Conservation (phyloP, 2,888 invertebrate genomes). For the Epirrita christyi region DNA sequence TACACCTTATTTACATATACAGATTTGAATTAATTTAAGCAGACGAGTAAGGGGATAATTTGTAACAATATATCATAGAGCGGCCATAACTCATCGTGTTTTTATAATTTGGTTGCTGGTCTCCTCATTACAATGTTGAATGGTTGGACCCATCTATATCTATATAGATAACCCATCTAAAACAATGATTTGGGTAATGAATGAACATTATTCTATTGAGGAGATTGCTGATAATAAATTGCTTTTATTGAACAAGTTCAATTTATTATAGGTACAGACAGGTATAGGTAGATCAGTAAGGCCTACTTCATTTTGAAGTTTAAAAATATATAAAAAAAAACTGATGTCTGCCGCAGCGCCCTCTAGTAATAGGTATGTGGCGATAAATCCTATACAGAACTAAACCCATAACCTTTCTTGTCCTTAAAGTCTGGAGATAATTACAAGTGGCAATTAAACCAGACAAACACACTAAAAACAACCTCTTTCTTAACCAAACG, state of each 20-base stretch:
- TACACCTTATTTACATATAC: slow-evolving; percentile 76
- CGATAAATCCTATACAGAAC: no score
- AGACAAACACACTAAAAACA: no score
- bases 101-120: slow-evolving; percentile 40
- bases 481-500: no score
- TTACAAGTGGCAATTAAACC: no score
- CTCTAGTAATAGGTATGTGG: no score
- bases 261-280: no score
- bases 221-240: slow-evolving; percentile 12
- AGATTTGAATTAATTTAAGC: slow-evolving; percentile 57
- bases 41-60: slow-evolving; percentile 67
- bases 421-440: no score
- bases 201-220: slow-evolving; percentile 21
- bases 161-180: slow-evolving; percentile 10
- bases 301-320: neutral
- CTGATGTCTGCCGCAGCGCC: no score
- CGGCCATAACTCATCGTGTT: slow-evolving; percentile 63
- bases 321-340: neutral
- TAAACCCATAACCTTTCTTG: no score
- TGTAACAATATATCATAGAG: slow-evolving; percentile 73
- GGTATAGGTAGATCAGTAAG: no score
- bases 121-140: slow-evolving; percentile 68
- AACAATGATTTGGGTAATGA: slow-evolving; percentile 23
- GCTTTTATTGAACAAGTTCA: slow-evolving; percentile 48
- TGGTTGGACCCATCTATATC: no score